phyloP scores from a whole-genome alignment of 1,140 invertebrate genomes.

The Ruditapes philippinarum region DNA sequence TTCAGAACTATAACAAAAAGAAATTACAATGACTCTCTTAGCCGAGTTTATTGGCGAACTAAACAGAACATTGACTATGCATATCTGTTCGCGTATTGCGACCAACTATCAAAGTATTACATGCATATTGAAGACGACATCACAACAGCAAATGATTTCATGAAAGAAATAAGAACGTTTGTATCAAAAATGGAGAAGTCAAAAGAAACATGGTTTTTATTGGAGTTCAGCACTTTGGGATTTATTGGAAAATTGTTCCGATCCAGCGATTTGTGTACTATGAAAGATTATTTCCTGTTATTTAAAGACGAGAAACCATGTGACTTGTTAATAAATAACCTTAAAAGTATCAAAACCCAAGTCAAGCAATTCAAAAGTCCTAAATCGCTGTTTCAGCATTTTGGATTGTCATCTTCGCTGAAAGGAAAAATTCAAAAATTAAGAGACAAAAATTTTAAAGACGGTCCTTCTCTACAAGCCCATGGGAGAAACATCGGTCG shows the following conservation, averaged over 20 bases:
- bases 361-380: slow-evolving; percentile 43
- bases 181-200: slow-evolving; percentile 84
- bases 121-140: slow-evolving; percentile 86
- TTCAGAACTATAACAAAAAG: slow-evolving; percentile 85
- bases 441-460: slow-evolving; percentile 65
- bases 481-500: neutral
- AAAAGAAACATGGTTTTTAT: slow-evolving; percentile 93
- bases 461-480: too few species aligned
- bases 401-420: slow-evolving; percentile 66
- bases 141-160: slow-evolving; percentile 75
- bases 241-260: slow-evolving; percentile 93
- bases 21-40: slow-evolving; percentile 94
- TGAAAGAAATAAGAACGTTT: slow-evolving; percentile 80
- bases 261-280: slow-evolving; percentile 93
- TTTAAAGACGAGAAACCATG: slow-evolving; percentile 98
- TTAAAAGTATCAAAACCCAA: slow-evolving; percentile 65
- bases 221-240: slow-evolving; percentile 95
- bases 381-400: slow-evolving; percentile 71
- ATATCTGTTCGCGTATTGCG: slow-evolving; percentile 83
- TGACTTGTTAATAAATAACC: slow-evolving; percentile 88
- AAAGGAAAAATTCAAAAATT: slow-evolving; percentile 67
- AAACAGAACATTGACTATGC: slow-evolving; percentile 86
- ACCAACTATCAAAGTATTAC: slow-evolving; percentile 84
- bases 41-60: slow-evolving; percentile 90
- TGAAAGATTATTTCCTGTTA: slow-evolving; percentile 96